Evolutionary conservation across 2,113 vertebrate genomes (phyloP).

Genomic region (Lamprologus sp.): DNA sequence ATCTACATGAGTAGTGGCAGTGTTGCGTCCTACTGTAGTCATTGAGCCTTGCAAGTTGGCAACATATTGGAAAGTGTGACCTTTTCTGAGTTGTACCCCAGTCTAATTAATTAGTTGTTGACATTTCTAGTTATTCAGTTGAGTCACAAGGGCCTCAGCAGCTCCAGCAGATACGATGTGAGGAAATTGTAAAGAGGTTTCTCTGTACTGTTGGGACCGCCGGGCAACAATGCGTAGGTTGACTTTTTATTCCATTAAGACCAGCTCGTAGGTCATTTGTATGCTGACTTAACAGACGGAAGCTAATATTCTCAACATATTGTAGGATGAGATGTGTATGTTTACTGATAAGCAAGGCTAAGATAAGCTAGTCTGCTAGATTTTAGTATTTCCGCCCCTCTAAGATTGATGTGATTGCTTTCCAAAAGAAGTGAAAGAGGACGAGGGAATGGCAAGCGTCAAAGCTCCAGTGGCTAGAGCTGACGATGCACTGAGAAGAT

Average conservation of each 20-base stretch:
- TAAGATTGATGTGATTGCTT: neutral
- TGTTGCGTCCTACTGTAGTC: neutral
- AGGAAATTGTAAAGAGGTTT: constrained; percentile 25
- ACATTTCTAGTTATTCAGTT: constrained; percentile 41
- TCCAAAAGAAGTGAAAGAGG: neutral
- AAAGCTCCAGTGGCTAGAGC: constrained; percentile 22
- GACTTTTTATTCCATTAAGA: neutral
- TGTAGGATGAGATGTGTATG: neutral
- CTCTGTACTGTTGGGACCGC: neutral
- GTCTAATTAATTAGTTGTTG: constrained; percentile 55
- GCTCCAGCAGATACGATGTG: constrained; percentile 30
- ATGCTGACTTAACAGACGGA: neutral
- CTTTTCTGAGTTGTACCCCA: constrained; percentile 26
- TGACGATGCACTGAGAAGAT: neutral
- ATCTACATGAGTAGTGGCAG: neutral
- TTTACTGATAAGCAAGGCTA: constrained; percentile 1
- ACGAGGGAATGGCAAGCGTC: neutral
- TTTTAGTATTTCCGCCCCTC: neutral
- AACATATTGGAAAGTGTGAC: constrained; percentile 25
- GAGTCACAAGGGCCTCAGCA: constrained; percentile 1
- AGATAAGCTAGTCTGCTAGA: neutral
- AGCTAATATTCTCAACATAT: neutral
- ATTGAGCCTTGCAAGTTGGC: neutral
- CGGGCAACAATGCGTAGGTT: constrained; percentile 2
- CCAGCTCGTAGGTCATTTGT: neutral